Evolutionary conservation across 1,140 invertebrate genomes (phyloP), one percentile per base, ranked within the genome.

Genomic region (Caenorhabditis briggsae): DNA sequence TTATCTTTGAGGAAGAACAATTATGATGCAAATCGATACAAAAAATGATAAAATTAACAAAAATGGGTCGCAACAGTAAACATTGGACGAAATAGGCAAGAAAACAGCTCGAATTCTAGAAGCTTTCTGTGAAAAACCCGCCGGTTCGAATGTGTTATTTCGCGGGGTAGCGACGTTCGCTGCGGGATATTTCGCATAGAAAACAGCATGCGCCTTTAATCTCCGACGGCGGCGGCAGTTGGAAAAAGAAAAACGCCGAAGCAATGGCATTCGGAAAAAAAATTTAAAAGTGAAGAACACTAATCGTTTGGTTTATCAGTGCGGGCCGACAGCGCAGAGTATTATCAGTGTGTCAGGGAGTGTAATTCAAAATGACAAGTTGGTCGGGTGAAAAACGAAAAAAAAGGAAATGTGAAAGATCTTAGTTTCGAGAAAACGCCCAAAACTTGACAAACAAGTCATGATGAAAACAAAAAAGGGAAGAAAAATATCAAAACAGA

Each of bases 161-260:
- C 70, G 70, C 70, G 70, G 70, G 70, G 70, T 11, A 12, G 20
- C 46, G n/a, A 5, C 11, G 43, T 48, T 78, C 70, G 70, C 14
- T 14, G 46, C 46, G 70, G 5, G 46, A 78, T 78, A 78, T 78
- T 23, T 48, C 20, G 7, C 12, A 6, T 41, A 6, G n/a, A 23
- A 50, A 78, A 78, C n/a, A 78, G 9, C 70, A 23, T 50, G 70
- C 70, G 70, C 70, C 70, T 78, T 78, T 78, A 78, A 78, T 14
- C 46, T 43, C 12, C 33, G 41, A 18, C 11, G 41, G 33, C 12
- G 41, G 33, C 12, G 64, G 33, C 41, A 33, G 14, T 46, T 46
- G 3, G 64, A 43, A 46, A 70, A 43, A 70, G 9, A 70, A 70
- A 70, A 7, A 41, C 64, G 33, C 33, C 33, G 33, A 33, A 16